These are phyloP conservation scores for Notolabrus celidotus DNA, from an alignment of 2,797 vertebrate species.

Conservation along the genomic window DNA sequence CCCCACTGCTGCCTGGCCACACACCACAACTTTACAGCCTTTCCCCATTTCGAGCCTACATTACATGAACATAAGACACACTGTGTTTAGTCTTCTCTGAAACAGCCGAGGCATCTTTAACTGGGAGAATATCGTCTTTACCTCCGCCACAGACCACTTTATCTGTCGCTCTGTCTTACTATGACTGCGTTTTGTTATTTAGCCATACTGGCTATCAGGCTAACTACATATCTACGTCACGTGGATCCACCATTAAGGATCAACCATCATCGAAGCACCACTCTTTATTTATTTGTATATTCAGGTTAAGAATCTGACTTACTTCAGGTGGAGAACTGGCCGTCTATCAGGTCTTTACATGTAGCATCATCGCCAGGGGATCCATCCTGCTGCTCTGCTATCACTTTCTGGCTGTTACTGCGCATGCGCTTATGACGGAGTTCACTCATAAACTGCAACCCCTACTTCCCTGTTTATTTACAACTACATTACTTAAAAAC, in stretches of 20 bases:
- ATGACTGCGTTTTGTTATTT: slow-evolving; percentile 26
- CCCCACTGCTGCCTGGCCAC: slow-evolving; percentile 92
- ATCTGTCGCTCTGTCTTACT: not conserved
- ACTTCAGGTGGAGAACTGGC: not conserved
- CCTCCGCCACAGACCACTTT: not conserved
- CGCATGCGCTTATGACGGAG: slow-evolving; percentile 46
- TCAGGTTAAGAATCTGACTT: not conserved
- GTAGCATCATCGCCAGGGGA: not conserved
- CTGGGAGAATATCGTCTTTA: rapidly evolving
- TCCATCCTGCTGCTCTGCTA: slow-evolving; percentile 55
- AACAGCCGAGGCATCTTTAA: rapidly evolving
- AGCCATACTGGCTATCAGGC: slow-evolving; percentile 23
- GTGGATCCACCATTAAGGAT: not conserved
- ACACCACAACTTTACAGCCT: slow-evolving; percentile 95
- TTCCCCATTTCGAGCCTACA: slow-evolving; percentile 87
- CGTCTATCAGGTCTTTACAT: slow-evolving; percentile 26
- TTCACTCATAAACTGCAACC: too few species aligned
- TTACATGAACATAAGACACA: not conserved
- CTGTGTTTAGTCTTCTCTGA: not conserved
- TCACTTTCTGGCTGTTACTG: not conserved
- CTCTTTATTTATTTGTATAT: too few species aligned
- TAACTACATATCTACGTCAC: not conserved
- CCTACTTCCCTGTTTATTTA: too few species aligned
- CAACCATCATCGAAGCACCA: rapidly evolving
- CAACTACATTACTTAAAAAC: too few species aligned